Base-by-base conservation (phyloP, 2,888 invertebrate species). In the Clostera curtula region DNA sequence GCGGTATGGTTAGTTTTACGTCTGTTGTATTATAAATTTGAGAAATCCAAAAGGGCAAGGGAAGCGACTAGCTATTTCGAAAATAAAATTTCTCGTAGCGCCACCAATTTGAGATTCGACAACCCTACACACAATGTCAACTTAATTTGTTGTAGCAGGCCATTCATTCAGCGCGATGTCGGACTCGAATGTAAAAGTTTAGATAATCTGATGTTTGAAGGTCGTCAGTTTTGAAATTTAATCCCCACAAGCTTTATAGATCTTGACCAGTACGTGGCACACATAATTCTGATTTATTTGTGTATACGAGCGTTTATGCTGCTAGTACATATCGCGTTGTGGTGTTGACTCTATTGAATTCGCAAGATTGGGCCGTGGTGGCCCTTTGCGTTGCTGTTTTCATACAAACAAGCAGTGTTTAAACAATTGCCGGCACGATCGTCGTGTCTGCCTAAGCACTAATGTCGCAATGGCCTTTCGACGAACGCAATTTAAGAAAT, bases 141-240 rank as follows among this genome's bases (percentile, higher is more conserved):
- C 52, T 62, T 56, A 66, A 65, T 67, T 62, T 58, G 58, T 49
- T 54, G 36, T 45, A 50, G 47, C 49, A 47, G 52, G 49, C 49
- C 49, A 53, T 56, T 56, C 51, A 64, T 68, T 65, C 59, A 65
- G 55, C 46, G 48, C 51, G 41, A 54, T 51, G 50, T 48, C 50
- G 56, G 50, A 49, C 43, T 54, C 49, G 45, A 70, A 67, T 66
- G 73, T 74, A 75, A 72, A 73, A 72, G 72, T 72, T 66, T 61
- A 62, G 62, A 63, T 71, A 66, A 69, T 71, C 63, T 63, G 66
- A 68, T 62, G 64, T 55, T 56, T 67, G 64, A 74, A 75, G 74
- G 75, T 68, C 65, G 51, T 17, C 18, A 27, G 55, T 73, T 71
- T 66, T 70, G 75, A 61, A 75, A 76, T 59, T 43, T 57, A 63